Percentiles rank a stretch among this genome's conserved stretches.
These are phyloP conservation scores for Lineus longissimus DNA, from an alignment of 1,140 invertebrate species.

Conservation along the genomic window DNA sequence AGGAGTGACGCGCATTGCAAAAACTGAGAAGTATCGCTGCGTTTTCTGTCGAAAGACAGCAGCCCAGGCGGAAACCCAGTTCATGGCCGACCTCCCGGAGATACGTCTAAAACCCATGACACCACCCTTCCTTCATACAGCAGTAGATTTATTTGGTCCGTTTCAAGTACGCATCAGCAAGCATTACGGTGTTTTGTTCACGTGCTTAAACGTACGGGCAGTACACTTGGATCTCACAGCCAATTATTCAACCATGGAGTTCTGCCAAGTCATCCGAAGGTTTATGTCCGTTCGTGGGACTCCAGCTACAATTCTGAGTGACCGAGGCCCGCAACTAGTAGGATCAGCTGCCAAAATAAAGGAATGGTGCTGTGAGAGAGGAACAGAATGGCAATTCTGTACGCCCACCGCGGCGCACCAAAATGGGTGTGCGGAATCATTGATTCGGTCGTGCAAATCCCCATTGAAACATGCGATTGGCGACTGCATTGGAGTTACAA, in stretches of 20 bases:
- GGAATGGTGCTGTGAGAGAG: background rate
- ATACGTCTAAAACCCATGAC: background rate
- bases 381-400: background rate
- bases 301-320: background rate
- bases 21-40: too few relatives aligned
- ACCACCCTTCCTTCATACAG: background rate
- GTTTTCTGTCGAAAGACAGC: too few relatives aligned
- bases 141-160: background rate
- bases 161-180: background rate
- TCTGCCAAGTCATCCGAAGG: background rate
- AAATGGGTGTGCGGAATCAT: background rate
- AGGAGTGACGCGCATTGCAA: too few relatives aligned
- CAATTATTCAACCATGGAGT: background rate
- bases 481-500: too few relatives aligned
- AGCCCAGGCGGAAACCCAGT: too few relatives aligned
- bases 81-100: background rate
- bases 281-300: background rate
- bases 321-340: background rate
- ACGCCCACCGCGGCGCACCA: background rate
- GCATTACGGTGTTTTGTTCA: background rate
- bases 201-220: background rate
- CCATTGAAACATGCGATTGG: background rate
- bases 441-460: background rate
- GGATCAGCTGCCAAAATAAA: background rate
- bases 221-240: background rate